Evolutionary conservation across 2,888 invertebrate species (phyloP).

Genomic region (Drosophila antonietae): DNA sequence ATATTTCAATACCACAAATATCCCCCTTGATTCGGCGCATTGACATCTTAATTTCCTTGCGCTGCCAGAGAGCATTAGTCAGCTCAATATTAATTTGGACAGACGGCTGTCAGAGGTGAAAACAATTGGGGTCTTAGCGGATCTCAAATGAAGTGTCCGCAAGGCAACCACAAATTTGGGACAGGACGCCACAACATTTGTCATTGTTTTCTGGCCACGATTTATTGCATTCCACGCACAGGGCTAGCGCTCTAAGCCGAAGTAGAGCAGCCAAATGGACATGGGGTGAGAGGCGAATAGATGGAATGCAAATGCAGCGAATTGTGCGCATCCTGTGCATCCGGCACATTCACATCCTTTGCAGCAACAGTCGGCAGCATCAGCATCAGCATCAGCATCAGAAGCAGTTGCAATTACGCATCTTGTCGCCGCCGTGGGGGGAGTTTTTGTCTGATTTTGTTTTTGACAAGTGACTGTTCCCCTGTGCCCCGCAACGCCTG

Average conservation of each 20-base stretch:
- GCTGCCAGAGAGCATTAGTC: constrained; percentile 31
- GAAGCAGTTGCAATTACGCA: constrained; percentile 77
- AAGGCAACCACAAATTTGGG: constrained; percentile 60
- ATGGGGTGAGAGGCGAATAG: constrained; percentile 7
- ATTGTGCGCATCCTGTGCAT: constrained; percentile 68
- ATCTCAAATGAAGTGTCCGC: constrained; percentile 73
- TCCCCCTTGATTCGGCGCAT: constrained; percentile 1
- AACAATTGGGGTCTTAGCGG: constrained; percentile 42
- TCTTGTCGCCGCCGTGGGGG: constrained; percentile 70
- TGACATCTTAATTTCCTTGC: constrained; percentile 43
- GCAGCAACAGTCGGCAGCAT: constrained; percentile 52
- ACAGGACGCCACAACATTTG: constrained; percentile 64
- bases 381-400: constrained; percentile 44
- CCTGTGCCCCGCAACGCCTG: constrained; percentile 22
- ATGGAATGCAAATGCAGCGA: constrained; percentile 60
- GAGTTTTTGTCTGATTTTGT: constrained; percentile 77
- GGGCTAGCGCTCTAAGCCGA: constrained; percentile 9
- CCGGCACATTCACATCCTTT: constrained; percentile 36
- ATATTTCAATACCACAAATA: neutral
- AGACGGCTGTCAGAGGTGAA: constrained; percentile 51
- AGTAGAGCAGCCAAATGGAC: neutral
- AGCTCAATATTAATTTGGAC: constrained; percentile 52
- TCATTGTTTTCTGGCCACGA: constrained; percentile 77
- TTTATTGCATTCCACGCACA: constrained; percentile 68
- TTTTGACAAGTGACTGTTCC: constrained; percentile 76